phyloP scores from a whole-genome alignment of 2,888 invertebrate species.

The Scaptomyza cyrtandrae region DNA sequence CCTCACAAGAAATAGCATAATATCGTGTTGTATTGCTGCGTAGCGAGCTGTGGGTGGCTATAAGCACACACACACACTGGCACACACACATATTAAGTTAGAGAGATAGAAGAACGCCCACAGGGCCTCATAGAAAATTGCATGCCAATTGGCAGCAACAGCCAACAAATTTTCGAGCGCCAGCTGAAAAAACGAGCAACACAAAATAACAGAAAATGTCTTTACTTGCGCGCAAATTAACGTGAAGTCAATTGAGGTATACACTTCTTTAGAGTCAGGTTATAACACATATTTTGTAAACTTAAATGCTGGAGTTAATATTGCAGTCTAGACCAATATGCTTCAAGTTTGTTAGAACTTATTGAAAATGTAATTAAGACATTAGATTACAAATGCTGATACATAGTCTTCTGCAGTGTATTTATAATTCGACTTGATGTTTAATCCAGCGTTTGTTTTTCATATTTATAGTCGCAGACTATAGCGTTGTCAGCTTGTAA shows the following conservation, averaged over 20 bases:
- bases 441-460: conserved; percentile 1
- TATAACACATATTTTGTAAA: neutral
- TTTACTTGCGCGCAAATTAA: conserved; percentile 47
- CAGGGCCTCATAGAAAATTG: conserved; percentile 53
- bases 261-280: conserved; percentile 10
- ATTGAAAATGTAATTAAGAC: no score
- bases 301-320: neutral
- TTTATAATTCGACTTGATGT: conserved; percentile 17
- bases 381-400: no score
- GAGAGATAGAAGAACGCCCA: conserved; percentile 51
- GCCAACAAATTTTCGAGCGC: conserved; percentile 55
- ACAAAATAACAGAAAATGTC: conserved; percentile 33
- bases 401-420: conserved; percentile 32
- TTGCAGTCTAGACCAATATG: no score
- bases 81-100: conserved; percentile 10
- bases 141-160: conserved; percentile 67
- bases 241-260: conserved; percentile 31
- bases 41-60: conserved; percentile 47
- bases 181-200: conserved; percentile 25
- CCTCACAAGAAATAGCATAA: conserved; percentile 4
- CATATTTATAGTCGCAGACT: conserved; percentile 33
- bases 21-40: conserved; percentile 15
- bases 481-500: conserved; percentile 31
- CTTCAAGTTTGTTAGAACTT: no score
- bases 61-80: conserved; percentile 14